Evolutionary conservation across 2,113 vertebrate genomes (phyloP).

Genomic region (Rattus rattus): DNA sequence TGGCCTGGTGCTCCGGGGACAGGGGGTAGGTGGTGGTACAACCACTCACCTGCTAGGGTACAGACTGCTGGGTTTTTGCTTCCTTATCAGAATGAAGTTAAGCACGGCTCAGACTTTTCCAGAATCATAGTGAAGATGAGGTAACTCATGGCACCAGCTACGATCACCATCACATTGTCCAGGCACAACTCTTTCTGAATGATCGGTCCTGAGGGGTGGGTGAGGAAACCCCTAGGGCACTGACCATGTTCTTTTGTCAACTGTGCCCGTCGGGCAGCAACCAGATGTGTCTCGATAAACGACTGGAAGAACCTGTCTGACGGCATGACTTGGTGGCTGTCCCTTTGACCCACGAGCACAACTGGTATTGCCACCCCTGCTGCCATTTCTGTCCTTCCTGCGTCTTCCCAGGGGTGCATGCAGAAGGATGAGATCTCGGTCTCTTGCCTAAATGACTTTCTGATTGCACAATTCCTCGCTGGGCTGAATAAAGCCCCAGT

Average conservation of each 20-base stretch:
- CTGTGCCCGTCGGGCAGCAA: not conserved
- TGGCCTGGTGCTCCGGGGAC: not conserved
- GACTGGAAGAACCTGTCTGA: not conserved
- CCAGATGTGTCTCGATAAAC: not conserved
- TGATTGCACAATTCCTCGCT: not conserved
- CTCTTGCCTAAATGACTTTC: not conserved
- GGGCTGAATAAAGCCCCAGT: not conserved
- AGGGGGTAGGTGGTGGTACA: not conserved
- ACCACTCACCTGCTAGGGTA: not conserved
- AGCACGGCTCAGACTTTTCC: not conserved
- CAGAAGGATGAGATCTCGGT: too few relatives aligned
- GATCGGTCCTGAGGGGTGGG: not conserved
- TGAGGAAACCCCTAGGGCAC: not conserved
- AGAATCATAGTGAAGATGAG: not conserved
- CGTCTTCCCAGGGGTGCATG: not conserved
- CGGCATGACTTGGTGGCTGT: not conserved
- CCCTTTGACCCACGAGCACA: not conserved
- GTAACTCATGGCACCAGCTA: not conserved
- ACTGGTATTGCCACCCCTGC: not conserved
- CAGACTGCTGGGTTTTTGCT: not conserved
- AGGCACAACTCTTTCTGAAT: not conserved
- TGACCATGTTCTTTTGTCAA: not conserved
- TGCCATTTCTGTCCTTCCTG: not conserved
- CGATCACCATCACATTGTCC: not conserved
- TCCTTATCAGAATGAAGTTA: not conserved